Percentiles rank a stretch among this genome's conserved stretches.
Evolutionary conservation across 2,888 invertebrate species (phyloP).

Genomic region (Microdon myrmicae): DNA sequence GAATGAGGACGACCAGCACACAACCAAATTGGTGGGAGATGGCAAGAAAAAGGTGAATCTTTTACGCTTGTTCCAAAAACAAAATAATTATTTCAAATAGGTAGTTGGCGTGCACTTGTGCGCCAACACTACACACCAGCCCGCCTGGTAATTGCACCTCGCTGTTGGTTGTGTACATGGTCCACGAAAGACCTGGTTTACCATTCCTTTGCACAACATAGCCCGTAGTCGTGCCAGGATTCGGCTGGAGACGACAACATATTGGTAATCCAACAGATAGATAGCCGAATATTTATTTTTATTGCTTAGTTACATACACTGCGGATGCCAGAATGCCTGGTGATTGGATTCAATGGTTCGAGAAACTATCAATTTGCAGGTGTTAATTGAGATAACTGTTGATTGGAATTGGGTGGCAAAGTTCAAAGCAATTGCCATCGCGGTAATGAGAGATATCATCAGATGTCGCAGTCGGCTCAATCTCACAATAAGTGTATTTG

Average conservation of each 20-base stretch:
- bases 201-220: slow-evolving; percentile 11
- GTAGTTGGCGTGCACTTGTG: slow-evolving; percentile 45
- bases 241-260: slow-evolving; percentile 29
- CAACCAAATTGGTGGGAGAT: slow-evolving; percentile 88
- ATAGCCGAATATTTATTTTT: slow-evolving; percentile 44
- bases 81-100: slow-evolving; percentile 54
- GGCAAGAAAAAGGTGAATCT: slow-evolving; percentile 80
- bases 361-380: slow-evolving; percentile 50
- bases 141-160: slow-evolving; percentile 31
- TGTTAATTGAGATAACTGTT: slow-evolving; percentile 50
- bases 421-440: slow-evolving; percentile 32
- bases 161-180: too few species aligned
- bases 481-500: too few species aligned
- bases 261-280: slow-evolving; percentile 18
- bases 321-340: slow-evolving; percentile 10
- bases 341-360: slow-evolving; percentile 44
- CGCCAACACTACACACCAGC: slow-evolving; percentile 16
- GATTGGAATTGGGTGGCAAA: slow-evolving; percentile 31
- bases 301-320: slow-evolving; percentile 30
- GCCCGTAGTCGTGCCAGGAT: slow-evolving; percentile 16
- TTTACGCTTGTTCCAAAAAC: slow-evolving; percentile 21
- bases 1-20: slow-evolving; percentile 90
- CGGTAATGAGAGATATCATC: slow-evolving; percentile 16
- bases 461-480: slow-evolving; percentile 16
- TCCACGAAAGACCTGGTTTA: slow-evolving; percentile 17